Evolutionary conservation across 2,797 vertebrate genomes (phyloP), one percentile per base, ranked within the genome.

Genomic region (Pangasius sanitwongsei): DNA sequence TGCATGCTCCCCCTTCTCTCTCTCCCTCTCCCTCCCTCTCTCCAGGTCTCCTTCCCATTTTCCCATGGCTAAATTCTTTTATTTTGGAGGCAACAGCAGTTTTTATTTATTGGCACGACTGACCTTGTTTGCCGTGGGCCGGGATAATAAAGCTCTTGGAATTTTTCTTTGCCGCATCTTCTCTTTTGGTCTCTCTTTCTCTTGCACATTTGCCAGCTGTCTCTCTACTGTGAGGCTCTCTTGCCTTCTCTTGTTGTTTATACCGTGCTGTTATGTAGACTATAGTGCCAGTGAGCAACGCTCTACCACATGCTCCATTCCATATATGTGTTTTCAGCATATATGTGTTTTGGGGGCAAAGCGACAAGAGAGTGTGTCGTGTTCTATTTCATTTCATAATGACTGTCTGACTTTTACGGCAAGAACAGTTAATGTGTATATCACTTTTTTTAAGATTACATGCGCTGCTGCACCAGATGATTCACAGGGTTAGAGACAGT

Each of bases 231-330:
- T 37, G 31, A 70, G 34, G 16, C 31, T 37, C 15, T 74, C 72
- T 74, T 44, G 37, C 9, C 20, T 72, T 37, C 16, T 34, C 6
- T 72, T 41, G 3, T 67, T 31, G 5, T 69, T 20, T 37, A 13
- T 69, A 20, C 41, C 34, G 11, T 72, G 31, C 34, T 44, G 1
- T 61, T 37, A 37, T 37, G 23, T 37, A 82, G 50, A 23, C 67
- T 65, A 25, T 23, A 25, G 37, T 74, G 23, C 37, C 57, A 37
- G 41, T 65, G 82, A 77, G 41, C 13, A 28, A 37, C 7, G 12
- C 34, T 84, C 57, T 84, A 84, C 57, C 87, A 77, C 81, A 57
- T 75, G 81, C 61, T 88, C 48, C 12, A 72, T 77, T 88, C 48
- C 12, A 72, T 77, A 59, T 41, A 7, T 80, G 87, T 85, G 55